Evolutionary conservation across 2,888 invertebrate species (phyloP).

Genomic region (Ecdyonurus torrentis): DNA sequence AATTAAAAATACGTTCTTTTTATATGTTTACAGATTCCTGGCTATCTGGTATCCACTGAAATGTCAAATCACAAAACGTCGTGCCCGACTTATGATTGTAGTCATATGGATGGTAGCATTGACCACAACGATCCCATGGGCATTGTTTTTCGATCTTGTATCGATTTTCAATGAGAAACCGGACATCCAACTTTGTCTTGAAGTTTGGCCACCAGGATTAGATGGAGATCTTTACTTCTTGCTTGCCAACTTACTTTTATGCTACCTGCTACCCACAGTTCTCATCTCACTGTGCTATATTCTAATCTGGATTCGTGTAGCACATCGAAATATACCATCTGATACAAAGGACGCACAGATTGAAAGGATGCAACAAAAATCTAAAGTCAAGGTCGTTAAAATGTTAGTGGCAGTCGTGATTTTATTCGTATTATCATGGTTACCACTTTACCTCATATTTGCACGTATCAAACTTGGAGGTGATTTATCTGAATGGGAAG

Average conservation of each 20-base stretch:
- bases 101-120: slow-evolving; percentile 81
- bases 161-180: slow-evolving; percentile 56
- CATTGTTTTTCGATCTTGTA: slow-evolving; percentile 71
- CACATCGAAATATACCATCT: slow-evolving; percentile 73
- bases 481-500: slow-evolving; percentile 56
- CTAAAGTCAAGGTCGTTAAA: slow-evolving; percentile 86
- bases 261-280: slow-evolving; percentile 81
- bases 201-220: slow-evolving; percentile 71
- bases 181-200: slow-evolving; percentile 55
- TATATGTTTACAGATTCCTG: slow-evolving; percentile 60
- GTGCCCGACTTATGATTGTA: slow-evolving; percentile 73
- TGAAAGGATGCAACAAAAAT: slow-evolving; percentile 85
- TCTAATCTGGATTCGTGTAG: slow-evolving; percentile 72
- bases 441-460: slow-evolving; percentile 79
- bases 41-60: slow-evolving; percentile 92
- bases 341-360: slow-evolving; percentile 82
- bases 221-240: slow-evolving; percentile 75
- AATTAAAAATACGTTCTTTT: no score
- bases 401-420: slow-evolving; percentile 88
- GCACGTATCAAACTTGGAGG: slow-evolving; percentile 72
- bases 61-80: slow-evolving; percentile 74
- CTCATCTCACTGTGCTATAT: slow-evolving; percentile 84
- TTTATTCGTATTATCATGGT: slow-evolving; percentile 84
- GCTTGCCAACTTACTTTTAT: slow-evolving; percentile 71
- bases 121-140: slow-evolving; percentile 76